These are phyloP conservation scores for Erythrolamprus reginae DNA, from an alignment of 2,113 vertebrate genomes.

Conservation along the genomic window DNA sequence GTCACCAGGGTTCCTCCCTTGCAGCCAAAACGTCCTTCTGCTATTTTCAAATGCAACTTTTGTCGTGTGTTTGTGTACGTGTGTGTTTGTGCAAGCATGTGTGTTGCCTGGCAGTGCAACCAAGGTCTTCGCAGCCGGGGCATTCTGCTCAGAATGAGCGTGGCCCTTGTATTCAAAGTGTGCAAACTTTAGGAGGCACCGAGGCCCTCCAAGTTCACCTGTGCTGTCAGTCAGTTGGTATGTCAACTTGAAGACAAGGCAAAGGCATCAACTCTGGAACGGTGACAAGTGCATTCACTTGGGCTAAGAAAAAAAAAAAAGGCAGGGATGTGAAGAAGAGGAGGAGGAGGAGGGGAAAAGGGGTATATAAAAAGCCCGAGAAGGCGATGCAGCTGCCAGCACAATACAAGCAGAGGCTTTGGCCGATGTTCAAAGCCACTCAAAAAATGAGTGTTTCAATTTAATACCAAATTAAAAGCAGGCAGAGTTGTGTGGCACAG, in stretches of 20 bases:
- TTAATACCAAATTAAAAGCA: conserved; percentile 81
- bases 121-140: conserved; percentile 11
- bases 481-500: conserved; percentile 72
- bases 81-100: no score
- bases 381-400: conserved; percentile 80
- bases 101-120: not conserved
- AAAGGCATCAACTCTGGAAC: conserved; percentile 61
- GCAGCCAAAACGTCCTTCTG: not conserved
- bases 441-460: conserved; percentile 77
- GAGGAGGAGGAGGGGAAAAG: not conserved
- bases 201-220: not conserved
- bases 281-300: conserved; percentile 56
- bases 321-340: conserved; percentile 28
- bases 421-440: conserved; percentile 85
- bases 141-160: conserved; percentile 16
- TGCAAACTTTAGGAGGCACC: not conserved
- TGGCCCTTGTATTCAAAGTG: conserved; percentile 13
- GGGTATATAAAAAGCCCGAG: conserved; percentile 51
- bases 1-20: not conserved
- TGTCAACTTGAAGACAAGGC: conserved; percentile 34
- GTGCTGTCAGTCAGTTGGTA: not conserved
- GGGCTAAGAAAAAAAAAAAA: conserved; percentile 67
- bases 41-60: conserved; percentile 3
- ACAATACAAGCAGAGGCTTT: conserved; percentile 77
- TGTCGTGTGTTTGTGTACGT: no score